These are phyloP conservation scores for Caenorhabditis sp. DNA, from an alignment of 2,888 invertebrate species.

Conservation along the genomic window DNA sequence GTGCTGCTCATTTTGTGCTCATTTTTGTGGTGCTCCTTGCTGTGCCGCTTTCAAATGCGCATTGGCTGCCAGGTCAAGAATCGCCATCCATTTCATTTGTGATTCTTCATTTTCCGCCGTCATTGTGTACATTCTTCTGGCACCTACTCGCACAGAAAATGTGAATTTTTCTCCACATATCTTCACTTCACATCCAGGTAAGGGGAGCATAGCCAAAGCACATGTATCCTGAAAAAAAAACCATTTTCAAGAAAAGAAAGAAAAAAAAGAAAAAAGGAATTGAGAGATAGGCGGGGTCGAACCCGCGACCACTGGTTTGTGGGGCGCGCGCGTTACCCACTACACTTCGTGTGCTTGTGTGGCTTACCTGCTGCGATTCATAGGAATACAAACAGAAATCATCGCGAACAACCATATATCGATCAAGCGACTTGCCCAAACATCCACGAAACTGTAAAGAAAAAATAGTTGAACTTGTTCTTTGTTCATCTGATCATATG, in stretches of 20 bases:
- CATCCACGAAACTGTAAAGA: conserved; percentile 58
- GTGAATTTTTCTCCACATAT: conserved; percentile 58
- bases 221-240: conserved; percentile 56
- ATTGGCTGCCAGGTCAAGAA: conserved; percentile 67
- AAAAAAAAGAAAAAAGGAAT: neutral
- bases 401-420: conserved; percentile 66
- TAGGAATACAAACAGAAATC: conserved; percentile 70
- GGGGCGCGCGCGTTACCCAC: too few species aligned
- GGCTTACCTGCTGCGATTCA: conserved; percentile 52
- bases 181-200: conserved; percentile 65
- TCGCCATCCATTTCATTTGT: conserved; percentile 69
- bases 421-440: conserved; percentile 50
- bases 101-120: conserved; percentile 54
- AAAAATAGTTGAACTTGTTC: neutral
- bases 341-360: too few species aligned
- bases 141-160: conserved; percentile 62
- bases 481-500: neutral
- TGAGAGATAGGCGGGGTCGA: too few species aligned
- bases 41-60: conserved; percentile 48
- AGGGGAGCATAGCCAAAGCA: conserved; percentile 67
- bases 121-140: conserved; percentile 62
- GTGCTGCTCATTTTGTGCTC: neutral
- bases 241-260: neutral
- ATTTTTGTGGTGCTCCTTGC: neutral
- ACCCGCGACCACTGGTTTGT: too few species aligned